These are phyloP conservation scores for Rhinolophus ferrumequinum DNA, from an alignment of 2,113 vertebrate species.

Conservation along the genomic window DNA sequence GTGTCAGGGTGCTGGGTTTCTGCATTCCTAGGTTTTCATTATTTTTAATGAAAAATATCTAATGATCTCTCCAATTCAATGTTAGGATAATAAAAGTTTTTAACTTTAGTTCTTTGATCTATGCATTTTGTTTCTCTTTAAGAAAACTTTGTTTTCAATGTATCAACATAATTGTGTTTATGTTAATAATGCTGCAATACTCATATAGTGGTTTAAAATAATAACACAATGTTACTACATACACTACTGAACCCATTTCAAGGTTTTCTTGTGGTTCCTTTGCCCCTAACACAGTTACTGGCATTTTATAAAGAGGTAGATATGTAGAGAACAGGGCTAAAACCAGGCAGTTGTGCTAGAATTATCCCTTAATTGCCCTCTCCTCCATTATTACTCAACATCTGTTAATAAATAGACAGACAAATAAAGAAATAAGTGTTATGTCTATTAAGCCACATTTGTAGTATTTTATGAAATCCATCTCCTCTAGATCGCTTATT, in stretches of 20 bases:
- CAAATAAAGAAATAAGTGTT: neutral
- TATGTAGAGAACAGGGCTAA: neutral
- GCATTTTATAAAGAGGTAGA: neutral
- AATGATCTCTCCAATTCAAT: neutral
- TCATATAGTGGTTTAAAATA: neutral
- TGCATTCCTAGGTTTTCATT: neutral
- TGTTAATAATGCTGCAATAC: neutral
- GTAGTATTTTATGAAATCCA: neutral
- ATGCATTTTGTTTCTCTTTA: neutral
- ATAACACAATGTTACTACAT: neutral
- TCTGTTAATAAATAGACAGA: neutral
- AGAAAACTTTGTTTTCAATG: neutral
- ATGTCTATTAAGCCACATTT: neutral
- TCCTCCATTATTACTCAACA: neutral
- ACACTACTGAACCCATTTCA: neutral
- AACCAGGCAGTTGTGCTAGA: neutral
- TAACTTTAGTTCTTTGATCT: neutral
- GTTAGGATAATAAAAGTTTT: neutral
- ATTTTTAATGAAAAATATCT: neutral
- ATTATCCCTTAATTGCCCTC: neutral
- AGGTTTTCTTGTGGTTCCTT: neutral
- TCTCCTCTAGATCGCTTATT: neutral
- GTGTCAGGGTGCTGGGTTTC: neutral
- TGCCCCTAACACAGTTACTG: neutral
- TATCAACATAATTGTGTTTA: neutral